These are phyloP conservation scores for Ciconia stormi DNA, from an alignment of 2,113 vertebrate genomes.

Conservation along the genomic window DNA sequence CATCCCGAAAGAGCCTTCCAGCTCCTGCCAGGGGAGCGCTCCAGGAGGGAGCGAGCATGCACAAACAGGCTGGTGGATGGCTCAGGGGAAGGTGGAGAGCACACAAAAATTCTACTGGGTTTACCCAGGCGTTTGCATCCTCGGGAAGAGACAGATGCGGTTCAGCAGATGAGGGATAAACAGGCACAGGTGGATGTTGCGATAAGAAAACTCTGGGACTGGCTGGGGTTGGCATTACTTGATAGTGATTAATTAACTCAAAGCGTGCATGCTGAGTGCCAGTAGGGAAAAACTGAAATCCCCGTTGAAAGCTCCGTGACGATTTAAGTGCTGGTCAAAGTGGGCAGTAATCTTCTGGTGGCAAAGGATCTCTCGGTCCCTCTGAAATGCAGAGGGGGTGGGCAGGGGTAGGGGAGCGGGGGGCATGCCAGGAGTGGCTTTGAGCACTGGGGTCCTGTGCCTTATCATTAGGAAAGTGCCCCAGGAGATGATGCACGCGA, in stretches of 20 bases:
- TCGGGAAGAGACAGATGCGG: background rate
- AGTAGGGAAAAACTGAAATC: background rate
- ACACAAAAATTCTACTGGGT: background rate
- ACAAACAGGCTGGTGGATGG: background rate
- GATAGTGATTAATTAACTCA: background rate
- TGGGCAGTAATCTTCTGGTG: background rate
- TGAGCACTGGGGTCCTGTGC: background rate
- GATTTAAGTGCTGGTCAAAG: background rate
- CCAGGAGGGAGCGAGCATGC: background rate
- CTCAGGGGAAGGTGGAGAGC: background rate
- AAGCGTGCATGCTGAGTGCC: background rate
- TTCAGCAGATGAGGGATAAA: constrained; percentile 8
- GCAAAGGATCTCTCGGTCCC: background rate
- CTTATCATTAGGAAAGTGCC: background rate
- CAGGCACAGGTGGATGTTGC: background rate
- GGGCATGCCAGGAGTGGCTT: background rate
- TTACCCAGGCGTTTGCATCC: background rate
- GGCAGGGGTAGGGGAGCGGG: background rate
- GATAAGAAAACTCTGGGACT: constrained; percentile 17
- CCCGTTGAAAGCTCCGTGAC: background rate
- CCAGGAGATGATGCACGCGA: background rate
- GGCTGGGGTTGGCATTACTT: background rate
- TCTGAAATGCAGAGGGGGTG: background rate
- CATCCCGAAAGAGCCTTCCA: background rate
- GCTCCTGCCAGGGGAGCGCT: background rate